Evolutionary conservation across 2,113 vertebrate species (phyloP), one percentile per base, ranked within the genome.

Genomic region (Isurus oxyrinchus): DNA sequence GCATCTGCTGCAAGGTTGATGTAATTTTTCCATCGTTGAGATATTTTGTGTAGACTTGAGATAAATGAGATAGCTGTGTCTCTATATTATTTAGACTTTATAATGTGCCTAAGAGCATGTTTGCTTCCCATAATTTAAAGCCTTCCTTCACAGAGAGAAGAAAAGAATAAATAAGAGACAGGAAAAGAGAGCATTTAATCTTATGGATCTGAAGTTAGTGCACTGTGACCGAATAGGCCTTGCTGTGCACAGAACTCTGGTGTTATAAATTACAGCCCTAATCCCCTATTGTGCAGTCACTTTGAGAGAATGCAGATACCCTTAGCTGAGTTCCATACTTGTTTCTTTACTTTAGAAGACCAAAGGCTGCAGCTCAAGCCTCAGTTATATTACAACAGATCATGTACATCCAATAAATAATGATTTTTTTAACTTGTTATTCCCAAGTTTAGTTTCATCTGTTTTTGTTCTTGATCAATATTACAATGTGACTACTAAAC

Each of bases 261-360:
- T 95, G 44, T 53, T 95, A 55, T 95, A 55, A 49, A 95, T 76
- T 95, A 95, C 27, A 95, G 10, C 63, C 90, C 19, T 66, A 94
- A 94, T 63, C 59, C 59, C 44, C 23, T 69, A 40, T 53, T 94
- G 61, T 66, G 94, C 61, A 95, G 40, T 69, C 19, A 69, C 13
- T 95, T 95, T 27, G 27, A 95, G 94, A 31, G 23, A 95, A 72
- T 69, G 67, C 53, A 69, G n/a, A 67, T 91, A 31, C 53, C 3
- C 53, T 31, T 59, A 35, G 4, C 27, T 57, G 27, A 91, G 59
- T 91, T 91, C 87, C 2, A 8, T 59, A 40, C 31, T 66, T 25
- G 5, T 6, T 91, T 35, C 7, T 61, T n/a, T 59, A 19, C 44
- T 5, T 94, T 27, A 90, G 25, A 40, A 16, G n/a, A 57, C n/a